phyloP scores from a whole-genome alignment of 2,113 vertebrate genomes.

The Danionella cerebrum region DNA sequence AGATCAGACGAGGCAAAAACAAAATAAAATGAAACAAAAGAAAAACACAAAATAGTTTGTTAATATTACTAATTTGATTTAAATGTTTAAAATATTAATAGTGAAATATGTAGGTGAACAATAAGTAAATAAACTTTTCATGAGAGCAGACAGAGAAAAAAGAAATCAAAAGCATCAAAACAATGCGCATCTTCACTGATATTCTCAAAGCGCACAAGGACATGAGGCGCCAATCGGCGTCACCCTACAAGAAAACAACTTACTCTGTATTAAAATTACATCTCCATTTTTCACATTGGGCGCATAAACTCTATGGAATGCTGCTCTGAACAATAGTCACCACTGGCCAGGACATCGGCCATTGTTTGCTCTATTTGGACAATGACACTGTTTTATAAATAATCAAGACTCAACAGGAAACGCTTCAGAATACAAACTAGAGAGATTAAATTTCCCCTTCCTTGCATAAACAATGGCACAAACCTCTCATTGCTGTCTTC shows the following conservation, averaged over 20 bases:
- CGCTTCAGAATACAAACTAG: background rate
- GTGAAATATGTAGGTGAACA: no score
- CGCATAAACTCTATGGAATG: conserved; percentile 12
- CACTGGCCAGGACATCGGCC: conserved; percentile 20
- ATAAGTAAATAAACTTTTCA: no score
- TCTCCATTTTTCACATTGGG: background rate
- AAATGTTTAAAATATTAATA: no score
- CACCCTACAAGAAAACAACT: background rate
- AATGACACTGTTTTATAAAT: conserved; percentile 13
- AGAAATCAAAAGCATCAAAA: conserved; percentile 4
- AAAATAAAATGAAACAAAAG: no score
- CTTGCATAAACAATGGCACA: background rate
- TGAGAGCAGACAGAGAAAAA: no score
- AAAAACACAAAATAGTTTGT: no score
- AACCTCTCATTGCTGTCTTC: conserved; percentile 2
- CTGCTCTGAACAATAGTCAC: conserved; percentile 25
- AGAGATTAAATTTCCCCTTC: conserved; percentile 1
- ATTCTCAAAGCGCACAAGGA: conserved; percentile 53
- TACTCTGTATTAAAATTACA: background rate
- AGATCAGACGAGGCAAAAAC: no score
- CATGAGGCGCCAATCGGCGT: background rate
- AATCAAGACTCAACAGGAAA: conserved; percentile 31
- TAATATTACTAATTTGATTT: no score
- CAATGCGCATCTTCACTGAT: conserved; percentile 37
- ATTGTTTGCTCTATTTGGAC: conserved; percentile 21